A percentile compares a stretch with the other conserved stretches of the same genome.
These are phyloP conservation scores for Belonocnema kinseyi DNA, from an alignment of 1,140 invertebrate species.

Conservation along the genomic window DNA sequence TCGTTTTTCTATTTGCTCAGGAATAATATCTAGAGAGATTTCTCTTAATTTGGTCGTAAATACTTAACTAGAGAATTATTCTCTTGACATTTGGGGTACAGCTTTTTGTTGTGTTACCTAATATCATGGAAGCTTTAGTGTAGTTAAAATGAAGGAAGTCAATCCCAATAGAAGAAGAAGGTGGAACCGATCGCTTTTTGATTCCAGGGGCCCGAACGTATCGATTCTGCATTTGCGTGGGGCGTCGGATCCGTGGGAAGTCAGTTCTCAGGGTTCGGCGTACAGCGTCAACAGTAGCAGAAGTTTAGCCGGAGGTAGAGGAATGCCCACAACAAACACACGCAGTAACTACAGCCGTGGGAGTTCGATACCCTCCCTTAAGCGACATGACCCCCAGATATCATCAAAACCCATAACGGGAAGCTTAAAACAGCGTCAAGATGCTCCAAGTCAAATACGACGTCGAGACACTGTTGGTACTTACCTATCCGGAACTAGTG, in stretches of 20 bases:
- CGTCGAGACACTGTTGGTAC: slow-evolving; percentile 61
- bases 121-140: no score
- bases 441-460: slow-evolving; percentile 58
- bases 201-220: slow-evolving; percentile 77
- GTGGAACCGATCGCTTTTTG: slow-evolving; percentile 9
- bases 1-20: neutral
- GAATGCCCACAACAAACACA: slow-evolving; percentile 50
- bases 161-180: neutral
- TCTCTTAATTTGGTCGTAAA: slow-evolving; percentile 3
- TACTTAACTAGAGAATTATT: neutral
- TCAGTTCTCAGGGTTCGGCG: slow-evolving; percentile 61
- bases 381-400: slow-evolving; percentile 59
- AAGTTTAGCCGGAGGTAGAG: slow-evolving; percentile 59
- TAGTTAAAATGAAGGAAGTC: neutral
- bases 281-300: slow-evolving; percentile 64
- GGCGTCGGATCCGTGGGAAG: slow-evolving; percentile 77
- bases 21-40: neutral
- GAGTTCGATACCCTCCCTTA: slow-evolving; percentile 66
- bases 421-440: slow-evolving; percentile 59
- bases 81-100: no score
- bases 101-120: no score
- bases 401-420: slow-evolving; percentile 56
- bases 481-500: slow-evolving; percentile 66
- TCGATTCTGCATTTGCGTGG: slow-evolving; percentile 77
- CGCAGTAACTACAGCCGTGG: slow-evolving; percentile 60